phyloP scores from a whole-genome alignment of 2,113 vertebrate genomes.

The Pipra filicauda region DNA sequence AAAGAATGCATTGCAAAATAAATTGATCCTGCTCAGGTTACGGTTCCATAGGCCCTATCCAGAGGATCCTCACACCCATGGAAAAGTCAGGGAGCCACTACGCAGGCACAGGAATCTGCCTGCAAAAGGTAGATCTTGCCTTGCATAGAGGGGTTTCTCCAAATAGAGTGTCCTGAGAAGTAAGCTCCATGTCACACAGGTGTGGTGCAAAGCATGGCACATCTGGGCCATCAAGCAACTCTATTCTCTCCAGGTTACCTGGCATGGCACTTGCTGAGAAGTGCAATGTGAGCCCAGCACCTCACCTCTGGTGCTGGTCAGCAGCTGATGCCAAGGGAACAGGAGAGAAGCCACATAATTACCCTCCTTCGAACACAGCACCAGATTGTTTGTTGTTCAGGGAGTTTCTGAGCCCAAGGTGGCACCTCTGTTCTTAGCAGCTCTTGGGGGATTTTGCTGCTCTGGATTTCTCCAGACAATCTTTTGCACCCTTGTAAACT shows the following conservation, averaged over 20 bases:
- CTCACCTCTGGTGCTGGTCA: background rate
- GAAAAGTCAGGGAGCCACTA: background rate
- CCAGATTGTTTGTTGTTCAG: background rate
- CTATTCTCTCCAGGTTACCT: background rate
- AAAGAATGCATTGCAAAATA: background rate
- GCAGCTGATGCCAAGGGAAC: background rate
- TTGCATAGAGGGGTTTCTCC: background rate
- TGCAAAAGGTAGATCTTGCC: background rate
- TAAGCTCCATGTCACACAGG: background rate
- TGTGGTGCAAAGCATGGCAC: background rate
- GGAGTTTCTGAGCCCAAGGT: background rate
- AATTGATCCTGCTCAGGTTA: background rate
- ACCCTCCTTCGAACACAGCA: background rate
- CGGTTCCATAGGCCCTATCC: background rate
- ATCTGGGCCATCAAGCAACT: background rate
- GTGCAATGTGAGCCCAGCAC: background rate
- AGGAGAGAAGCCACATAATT: background rate
- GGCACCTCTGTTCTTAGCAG: background rate
- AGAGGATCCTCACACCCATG: background rate
- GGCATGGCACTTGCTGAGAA: background rate
- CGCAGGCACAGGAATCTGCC: background rate
- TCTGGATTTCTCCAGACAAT: background rate
- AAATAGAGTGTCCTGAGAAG: rapidly evolving
- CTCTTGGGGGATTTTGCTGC: background rate
- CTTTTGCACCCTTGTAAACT: background rate